Evolutionary conservation across 1,140 invertebrate species (phyloP).

Genomic region (Eurosta solidaginis): DNA sequence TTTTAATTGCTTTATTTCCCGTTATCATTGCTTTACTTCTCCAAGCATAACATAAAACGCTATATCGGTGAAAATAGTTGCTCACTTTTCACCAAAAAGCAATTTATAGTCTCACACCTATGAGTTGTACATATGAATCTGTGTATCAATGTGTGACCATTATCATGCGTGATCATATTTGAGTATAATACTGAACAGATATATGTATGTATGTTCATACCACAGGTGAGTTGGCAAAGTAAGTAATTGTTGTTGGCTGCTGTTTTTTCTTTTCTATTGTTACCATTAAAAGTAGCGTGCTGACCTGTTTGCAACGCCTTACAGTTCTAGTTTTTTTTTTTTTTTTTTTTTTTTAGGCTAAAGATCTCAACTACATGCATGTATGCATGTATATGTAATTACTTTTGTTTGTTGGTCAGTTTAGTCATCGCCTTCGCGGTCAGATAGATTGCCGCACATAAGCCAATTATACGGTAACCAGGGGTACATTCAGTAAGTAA

Average conservation of each 20-base stretch:
- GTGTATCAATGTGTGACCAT: no score
- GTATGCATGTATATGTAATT: neutral
- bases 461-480: no score
- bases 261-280: neutral
- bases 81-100: neutral
- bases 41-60: neutral
- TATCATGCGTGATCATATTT: neutral
- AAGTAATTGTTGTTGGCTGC: neutral
- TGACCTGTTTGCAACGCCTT: conserved; percentile 16
- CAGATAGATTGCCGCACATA: no score
- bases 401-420: no score
- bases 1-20: neutral
- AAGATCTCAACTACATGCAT: neutral
- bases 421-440: no score
- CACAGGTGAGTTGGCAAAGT: neutral
- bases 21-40: neutral
- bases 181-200: neutral
- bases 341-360: neutral
- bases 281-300: neutral
- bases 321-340: no score
- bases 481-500: no score
- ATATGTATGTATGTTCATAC: neutral
- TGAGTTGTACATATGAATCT: no score
- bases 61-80: neutral
- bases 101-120: neutral